These are phyloP conservation scores for Acrocephalus arundinaceus DNA, from an alignment of 2,113 vertebrate species.

Conservation along the genomic window DNA sequence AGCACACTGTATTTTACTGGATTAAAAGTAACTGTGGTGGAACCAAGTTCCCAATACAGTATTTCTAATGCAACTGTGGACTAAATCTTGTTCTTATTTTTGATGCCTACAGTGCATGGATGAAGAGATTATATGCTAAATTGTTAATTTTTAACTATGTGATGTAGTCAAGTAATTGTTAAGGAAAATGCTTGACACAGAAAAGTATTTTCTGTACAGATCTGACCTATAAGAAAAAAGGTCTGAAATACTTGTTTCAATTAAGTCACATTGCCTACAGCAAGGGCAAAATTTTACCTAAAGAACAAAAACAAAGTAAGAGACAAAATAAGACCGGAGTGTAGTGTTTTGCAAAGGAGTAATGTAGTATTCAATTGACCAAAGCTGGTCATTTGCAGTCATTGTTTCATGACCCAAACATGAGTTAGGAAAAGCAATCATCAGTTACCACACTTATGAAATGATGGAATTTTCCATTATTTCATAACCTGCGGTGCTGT, in stretches of 20 bases:
- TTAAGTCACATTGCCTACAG: neutral
- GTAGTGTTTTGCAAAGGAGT: neutral
- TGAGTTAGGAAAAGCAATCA: neutral
- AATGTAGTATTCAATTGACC: neutral
- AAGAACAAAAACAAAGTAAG: constrained; percentile 4
- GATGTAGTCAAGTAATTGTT: neutral
- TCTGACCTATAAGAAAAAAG: neutral
- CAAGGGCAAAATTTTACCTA: neutral
- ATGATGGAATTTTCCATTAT: constrained; percentile 55
- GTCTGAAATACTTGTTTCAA: neutral
- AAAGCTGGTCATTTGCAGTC: neutral
- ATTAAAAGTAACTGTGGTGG: neutral
- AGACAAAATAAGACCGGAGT: neutral
- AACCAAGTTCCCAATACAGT: neutral
- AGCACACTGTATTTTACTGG: neutral
- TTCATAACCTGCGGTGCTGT: constrained; percentile 36
- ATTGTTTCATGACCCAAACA: neutral
- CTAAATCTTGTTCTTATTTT: neutral
- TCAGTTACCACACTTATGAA: neutral
- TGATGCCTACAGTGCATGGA: neutral
- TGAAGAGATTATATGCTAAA: neutral
- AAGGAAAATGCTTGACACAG: neutral
- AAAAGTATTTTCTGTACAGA: neutral
- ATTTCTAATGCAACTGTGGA: neutral
- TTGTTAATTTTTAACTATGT: neutral